phyloP scores from a whole-genome alignment of 53 echinoderm and acorn worm species.

The Hippasteria phrygiana region DNA sequence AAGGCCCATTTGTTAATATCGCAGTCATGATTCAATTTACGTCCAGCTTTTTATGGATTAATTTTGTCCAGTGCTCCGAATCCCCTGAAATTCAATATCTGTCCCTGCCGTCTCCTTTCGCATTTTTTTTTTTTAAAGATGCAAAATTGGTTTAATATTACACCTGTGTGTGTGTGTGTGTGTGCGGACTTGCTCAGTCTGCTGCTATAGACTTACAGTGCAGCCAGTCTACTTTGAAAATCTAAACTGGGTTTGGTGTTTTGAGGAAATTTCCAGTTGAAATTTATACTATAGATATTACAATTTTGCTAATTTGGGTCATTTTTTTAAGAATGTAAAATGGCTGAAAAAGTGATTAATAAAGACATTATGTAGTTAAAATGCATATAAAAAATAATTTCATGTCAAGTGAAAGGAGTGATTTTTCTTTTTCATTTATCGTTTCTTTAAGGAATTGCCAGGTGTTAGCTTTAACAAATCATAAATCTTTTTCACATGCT shows the following conservation, averaged over 20 bases:
- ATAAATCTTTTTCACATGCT: no score
- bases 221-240: neutral
- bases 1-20: constrained; percentile 66
- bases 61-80: constrained; percentile 61
- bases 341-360: no score
- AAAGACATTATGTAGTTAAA: no score
- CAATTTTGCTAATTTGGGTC: no score
- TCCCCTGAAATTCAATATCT: constrained; percentile 64
- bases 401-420: no score
- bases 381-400: no score
- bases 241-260: neutral
- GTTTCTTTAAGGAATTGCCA: no score
- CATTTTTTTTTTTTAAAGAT: constrained; percentile 30
- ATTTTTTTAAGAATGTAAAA: no score
- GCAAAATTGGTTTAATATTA: constrained; percentile 69
- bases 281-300: no score
- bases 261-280: neutral
- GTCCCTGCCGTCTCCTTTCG: constrained; percentile 26
- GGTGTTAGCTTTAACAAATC: no score
- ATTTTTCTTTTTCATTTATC: no score
- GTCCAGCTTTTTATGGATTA: constrained; percentile 61
- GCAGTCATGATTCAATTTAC: constrained; percentile 67
- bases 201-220: neutral
- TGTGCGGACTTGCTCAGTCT: constrained; percentile 54
- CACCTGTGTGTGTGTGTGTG: constrained; percentile 48